Percentiles rank a stretch among this genome's conserved stretches.
phyloP scores from a whole-genome alignment of 2,113 vertebrate genomes.

The Paradisaea rubra region DNA sequence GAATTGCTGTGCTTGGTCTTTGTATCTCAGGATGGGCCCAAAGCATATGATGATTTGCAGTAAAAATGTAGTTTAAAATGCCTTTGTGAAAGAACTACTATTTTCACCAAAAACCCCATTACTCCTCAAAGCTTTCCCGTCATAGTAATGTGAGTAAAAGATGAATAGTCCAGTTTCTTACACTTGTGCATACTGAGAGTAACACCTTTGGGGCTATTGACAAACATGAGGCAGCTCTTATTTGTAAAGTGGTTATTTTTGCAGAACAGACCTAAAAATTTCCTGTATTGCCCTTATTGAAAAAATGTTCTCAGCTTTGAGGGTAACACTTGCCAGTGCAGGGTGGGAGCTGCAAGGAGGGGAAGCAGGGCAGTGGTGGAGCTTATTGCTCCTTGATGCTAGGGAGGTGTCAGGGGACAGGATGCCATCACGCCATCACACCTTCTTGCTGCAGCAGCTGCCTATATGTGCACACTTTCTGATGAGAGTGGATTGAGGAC shows the following conservation, averaged over 20 bases:
- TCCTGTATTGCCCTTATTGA: neutral
- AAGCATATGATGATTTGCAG: neutral
- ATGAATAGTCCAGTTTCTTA: neutral
- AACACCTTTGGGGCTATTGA: neutral
- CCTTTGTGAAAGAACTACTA: neutral
- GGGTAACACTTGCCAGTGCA: neutral
- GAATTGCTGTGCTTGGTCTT: neutral
- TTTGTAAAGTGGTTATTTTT: neutral
- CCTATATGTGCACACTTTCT: rapidly evolving
- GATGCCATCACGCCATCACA: neutral
- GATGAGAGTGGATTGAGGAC: rapidly evolving
- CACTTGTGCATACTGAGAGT: neutral
- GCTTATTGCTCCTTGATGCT: neutral
- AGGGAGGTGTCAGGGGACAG: neutral
- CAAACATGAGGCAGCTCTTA: neutral
- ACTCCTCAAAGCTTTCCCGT: neutral
- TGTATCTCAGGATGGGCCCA: neutral
- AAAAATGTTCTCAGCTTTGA: neutral
- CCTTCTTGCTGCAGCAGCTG: neutral
- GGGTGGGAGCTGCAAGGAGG: neutral
- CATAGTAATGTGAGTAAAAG: neutral
- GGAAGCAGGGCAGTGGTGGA: neutral
- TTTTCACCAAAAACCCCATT: neutral
- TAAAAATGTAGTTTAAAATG: neutral
- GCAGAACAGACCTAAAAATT: neutral